Evolutionary conservation across 1,140 invertebrate genomes (phyloP).

Genomic region (Meteorus sp.): DNA sequence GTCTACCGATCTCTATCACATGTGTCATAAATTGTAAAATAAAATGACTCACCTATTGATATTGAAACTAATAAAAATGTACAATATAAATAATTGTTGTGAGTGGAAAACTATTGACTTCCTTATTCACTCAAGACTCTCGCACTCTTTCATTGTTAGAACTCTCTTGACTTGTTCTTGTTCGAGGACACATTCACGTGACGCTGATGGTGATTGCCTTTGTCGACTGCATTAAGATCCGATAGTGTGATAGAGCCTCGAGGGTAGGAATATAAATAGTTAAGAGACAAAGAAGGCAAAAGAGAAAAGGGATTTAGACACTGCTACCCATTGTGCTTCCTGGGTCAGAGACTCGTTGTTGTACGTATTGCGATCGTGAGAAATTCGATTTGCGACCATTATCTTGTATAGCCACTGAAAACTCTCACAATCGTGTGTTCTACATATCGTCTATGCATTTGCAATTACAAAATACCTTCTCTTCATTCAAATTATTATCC

Average conservation of each 20-base stretch:
- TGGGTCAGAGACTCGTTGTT: conserved; percentile 23
- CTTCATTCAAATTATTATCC: background rate
- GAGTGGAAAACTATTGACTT: background rate
- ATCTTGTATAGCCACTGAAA: background rate
- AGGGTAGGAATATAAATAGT: background rate
- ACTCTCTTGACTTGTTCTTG: background rate
- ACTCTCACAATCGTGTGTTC: conserved; percentile 24
- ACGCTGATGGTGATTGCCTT: conserved; percentile 1
- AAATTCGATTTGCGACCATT: conserved; percentile 24
- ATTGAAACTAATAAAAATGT: too few species aligned
- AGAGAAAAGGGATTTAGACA: background rate
- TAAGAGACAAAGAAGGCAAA: conserved; percentile 5
- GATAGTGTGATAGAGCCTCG: conserved; percentile 15
- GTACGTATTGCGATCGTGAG: conserved; percentile 24
- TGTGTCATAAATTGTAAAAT: too few species aligned
- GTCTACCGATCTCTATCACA: too few species aligned
- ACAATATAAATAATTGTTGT: too few species aligned
- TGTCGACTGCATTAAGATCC: conserved; percentile 22
- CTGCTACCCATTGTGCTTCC: conserved; percentile 24
- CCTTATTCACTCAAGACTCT: background rate
- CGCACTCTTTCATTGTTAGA: conserved; percentile 11
- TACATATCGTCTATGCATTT: conserved; percentile 7
- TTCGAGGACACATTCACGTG: background rate
- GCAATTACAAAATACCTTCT: conserved; percentile 9
- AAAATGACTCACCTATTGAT: too few species aligned